Conservation (phyloP, 1,140 invertebrate species). For the Anadara kagoshimensis region DNA sequence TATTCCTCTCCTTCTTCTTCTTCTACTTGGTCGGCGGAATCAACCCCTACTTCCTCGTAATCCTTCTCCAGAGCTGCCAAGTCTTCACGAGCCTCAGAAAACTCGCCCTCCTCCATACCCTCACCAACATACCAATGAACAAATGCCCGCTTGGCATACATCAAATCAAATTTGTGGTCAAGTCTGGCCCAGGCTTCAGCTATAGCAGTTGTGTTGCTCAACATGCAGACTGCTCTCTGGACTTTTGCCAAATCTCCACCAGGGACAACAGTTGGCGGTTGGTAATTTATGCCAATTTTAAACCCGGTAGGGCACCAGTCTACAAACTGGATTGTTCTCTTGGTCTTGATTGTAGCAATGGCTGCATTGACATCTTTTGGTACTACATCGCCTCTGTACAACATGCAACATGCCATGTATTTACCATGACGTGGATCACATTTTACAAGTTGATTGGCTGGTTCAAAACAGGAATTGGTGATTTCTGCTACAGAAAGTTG, state of each 20-base stretch:
- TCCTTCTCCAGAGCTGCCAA: slow-evolving; percentile 78
- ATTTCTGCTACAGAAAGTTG: slow-evolving; percentile 77
- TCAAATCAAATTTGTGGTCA: slow-evolving; percentile 81
- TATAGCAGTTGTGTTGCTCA: slow-evolving; percentile 74
- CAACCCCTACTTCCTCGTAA: slow-evolving; percentile 79
- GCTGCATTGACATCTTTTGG: slow-evolving; percentile 92
- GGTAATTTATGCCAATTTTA: slow-evolving; percentile 68
- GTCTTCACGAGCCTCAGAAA: slow-evolving; percentile 83
- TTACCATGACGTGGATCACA: slow-evolving; percentile 81
- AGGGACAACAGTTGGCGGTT: slow-evolving; percentile 82
- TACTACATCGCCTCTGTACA: slow-evolving; percentile 72
- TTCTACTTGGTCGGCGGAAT: slow-evolving; percentile 66
- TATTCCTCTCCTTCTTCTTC: slow-evolving; percentile 44
- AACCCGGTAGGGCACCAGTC: slow-evolving; percentile 91
- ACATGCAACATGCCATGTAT: slow-evolving; percentile 83
- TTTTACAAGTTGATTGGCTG: slow-evolving; percentile 92
- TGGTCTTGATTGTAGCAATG: slow-evolving; percentile 83
- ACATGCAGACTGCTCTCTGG: slow-evolving; percentile 57
- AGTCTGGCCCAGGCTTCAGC: slow-evolving; percentile 80
- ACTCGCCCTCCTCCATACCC: slow-evolving; percentile 82
- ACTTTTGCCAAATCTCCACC: slow-evolving; percentile 67
- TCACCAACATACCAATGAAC: slow-evolving; percentile 75
- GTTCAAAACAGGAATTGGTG: slow-evolving; percentile 90
- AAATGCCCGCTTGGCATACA: slow-evolving; percentile 76
- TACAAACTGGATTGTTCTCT: slow-evolving; percentile 85